Base-by-base conservation (phyloP, 2,888 invertebrate genomes). In the Ariolimax columbianus region DNA sequence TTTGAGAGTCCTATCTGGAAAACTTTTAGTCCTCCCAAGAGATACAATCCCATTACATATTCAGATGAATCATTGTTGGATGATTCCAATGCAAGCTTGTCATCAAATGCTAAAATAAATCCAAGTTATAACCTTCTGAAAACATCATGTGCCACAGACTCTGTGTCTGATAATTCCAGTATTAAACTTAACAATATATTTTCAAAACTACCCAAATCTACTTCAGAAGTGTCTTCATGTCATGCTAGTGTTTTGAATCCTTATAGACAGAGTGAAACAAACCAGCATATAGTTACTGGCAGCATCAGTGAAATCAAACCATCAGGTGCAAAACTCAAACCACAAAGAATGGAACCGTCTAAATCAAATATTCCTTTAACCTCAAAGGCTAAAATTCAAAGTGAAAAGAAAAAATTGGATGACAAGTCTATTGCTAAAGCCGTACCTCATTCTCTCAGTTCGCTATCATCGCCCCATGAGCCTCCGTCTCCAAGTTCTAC, bases 1-100 rank as follows among this genome's bases (percentile, higher is more conserved):
- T 66, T 66, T 68, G 59, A 33, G 14, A 79, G 84, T 63, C 84
- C 84, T 30, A n/a, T 36, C 0, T 73, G 79, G 84, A 84, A 84
- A 63, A 14, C 80, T 19, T 81, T 77, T 55, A 66, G 81, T 51
- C 73, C 73, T 0, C 77, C 43, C 14, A 85, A 72, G 59, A 0
- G n/a, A 17, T 85, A 85, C 40, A 78, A 85, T 43, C 85, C 85
- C 6, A 70, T 26, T 55, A 47, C 43, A 30, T 85, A 85, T 59
- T 85, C 85, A n/a, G 85, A 85, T 70, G 85, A 85, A 26, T 85
- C 85, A 43, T 66, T 66, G 0, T 66, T 85, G 26, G 85, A 85
- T 59, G 77, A 85, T 2, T 85, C 85, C 14, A 40, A 47, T 7
- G 7, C 68, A 30, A 66, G 23, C 79, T 79, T 43, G 11, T 38